Evolutionary conservation across 2,797 vertebrate species (phyloP).

Genomic region (Tapirus indicus): DNA sequence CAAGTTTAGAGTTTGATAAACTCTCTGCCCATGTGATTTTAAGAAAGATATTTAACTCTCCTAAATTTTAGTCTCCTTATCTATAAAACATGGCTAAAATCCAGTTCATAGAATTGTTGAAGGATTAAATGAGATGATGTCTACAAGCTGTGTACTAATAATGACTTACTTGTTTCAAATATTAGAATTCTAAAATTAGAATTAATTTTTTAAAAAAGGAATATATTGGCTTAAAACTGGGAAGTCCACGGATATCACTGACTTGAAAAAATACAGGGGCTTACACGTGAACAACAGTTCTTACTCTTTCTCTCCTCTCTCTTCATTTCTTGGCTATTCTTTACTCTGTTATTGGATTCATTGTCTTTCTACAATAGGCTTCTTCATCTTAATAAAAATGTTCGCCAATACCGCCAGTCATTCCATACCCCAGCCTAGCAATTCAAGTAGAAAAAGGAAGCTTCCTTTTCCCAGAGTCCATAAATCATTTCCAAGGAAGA

Average conservation of each 20-base stretch:
- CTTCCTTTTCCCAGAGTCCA: background rate
- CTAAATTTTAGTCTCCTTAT: background rate
- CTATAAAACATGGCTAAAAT: background rate
- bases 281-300: background rate
- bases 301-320: background rate
- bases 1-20: background rate
- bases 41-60: background rate
- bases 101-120: background rate
- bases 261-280: background rate
- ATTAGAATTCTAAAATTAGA: background rate
- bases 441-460: background rate
- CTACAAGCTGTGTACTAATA: background rate
- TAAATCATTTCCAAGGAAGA: background rate
- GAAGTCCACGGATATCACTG: background rate
- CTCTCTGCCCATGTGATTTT: background rate
- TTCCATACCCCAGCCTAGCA: background rate
- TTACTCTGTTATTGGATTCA: background rate
- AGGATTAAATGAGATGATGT: background rate
- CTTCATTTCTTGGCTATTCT: background rate
- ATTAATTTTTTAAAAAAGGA: background rate
- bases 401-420: background rate
- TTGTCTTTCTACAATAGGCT: background rate
- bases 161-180: background rate
- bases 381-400: background rate
- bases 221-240: background rate